Evolutionary conservation across 2,797 vertebrate genomes (phyloP).

Genomic region (Amblyraja radiata): DNA sequence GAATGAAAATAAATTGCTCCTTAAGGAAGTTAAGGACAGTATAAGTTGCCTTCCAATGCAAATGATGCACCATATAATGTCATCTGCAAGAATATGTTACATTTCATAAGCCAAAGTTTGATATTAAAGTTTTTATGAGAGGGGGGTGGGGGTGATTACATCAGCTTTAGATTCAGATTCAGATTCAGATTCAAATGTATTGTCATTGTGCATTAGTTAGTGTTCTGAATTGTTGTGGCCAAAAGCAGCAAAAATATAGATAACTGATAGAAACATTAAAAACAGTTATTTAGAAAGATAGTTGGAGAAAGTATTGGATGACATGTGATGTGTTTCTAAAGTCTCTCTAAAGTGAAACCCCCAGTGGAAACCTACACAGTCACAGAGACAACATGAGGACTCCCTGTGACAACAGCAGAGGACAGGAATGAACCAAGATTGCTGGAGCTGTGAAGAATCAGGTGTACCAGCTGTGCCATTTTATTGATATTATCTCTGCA

Average conservation of each 20-base stretch:
- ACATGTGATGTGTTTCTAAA: too few relatives aligned
- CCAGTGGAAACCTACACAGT: too few relatives aligned
- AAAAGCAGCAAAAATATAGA: neutral
- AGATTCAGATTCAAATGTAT: too few relatives aligned
- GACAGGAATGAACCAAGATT: too few relatives aligned
- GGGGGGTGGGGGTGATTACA: neutral
- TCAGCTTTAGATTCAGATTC: neutral
- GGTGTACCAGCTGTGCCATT: too few relatives aligned
- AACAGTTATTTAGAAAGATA: neutral
- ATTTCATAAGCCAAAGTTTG: neutral
- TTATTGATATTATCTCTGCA: too few relatives aligned
- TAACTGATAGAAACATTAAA: neutral
- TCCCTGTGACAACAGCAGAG: too few relatives aligned
- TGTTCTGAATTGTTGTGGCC: neutral
- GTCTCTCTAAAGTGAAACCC: too few relatives aligned
- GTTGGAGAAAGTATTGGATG: neutral
- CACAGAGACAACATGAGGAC: too few relatives aligned
- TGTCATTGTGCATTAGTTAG: too few relatives aligned
- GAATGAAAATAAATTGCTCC: neutral
- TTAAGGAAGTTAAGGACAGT: neutral
- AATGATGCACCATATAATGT: neutral
- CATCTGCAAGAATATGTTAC: neutral
- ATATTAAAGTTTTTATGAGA: neutral
- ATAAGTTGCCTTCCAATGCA: neutral
- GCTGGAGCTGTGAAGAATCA: too few relatives aligned